Evolutionary conservation across 2,113 vertebrate genomes (phyloP), one percentile per base, ranked within the genome.

Genomic region (Epinephelus fuscoguttatus): DNA sequence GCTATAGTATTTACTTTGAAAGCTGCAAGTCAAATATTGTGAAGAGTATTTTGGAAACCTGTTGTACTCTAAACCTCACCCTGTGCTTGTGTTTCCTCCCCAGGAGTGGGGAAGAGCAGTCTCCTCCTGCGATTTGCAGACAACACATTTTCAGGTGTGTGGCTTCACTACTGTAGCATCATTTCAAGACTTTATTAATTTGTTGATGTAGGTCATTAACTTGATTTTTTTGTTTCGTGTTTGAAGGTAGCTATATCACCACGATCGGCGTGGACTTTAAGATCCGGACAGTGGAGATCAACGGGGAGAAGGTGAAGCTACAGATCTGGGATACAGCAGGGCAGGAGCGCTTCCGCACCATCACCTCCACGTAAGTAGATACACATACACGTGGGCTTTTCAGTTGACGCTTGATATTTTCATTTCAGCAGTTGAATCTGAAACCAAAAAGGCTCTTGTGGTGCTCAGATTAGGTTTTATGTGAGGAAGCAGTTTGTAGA

Each of bases 251-350:
- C 94, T 99, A 99, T 90, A 99, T 99, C 84, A 99, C 98, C 89
- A 99, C 98, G 0, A 99, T 99, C 3, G 98, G 98, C 7, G 98
- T 99, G 79, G 98, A 99, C 87, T 99, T 99, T 88, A 99, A 99
- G 96, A 99, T 99, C 88, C 96, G 98, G 79, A 99, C 98, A 0
- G 98, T 99, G 91, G 98, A 99, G 94, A 97, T 99, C 87, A 99
- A 98, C 73, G 98, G 98, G 11, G 98, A 99, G 96, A 99, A 99
- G 86, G 98, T 99, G 94, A 99, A 99, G 89, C 95, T 99, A 64
- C 98, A 99, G 95, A 99, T 99, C 91, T 99, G 98, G 98, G 98
- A 99, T 86, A 99, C 98, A 0, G 98, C 98, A 0, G 98, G 98
- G 33, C 98, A 99, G 45, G 98, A 99, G 81, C 97, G 98, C 77